A percentile compares a stretch with the other conserved stretches of the same genome.
These are phyloP conservation scores for Vireo altiloquus DNA, from an alignment of 2,113 vertebrate species.

Conservation along the genomic window DNA sequence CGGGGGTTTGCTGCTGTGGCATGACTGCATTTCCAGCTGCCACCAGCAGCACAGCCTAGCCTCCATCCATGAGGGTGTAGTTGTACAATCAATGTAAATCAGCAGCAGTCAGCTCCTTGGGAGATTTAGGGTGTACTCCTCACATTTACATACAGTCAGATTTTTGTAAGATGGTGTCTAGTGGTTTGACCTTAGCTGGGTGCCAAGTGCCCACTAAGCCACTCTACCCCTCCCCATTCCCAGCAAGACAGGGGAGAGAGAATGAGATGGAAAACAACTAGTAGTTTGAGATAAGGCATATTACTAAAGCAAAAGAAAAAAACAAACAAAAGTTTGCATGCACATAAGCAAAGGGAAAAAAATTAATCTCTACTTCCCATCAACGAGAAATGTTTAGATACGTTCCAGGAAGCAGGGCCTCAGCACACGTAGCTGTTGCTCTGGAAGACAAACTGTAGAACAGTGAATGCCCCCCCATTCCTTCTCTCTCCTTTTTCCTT, in stretches of 20 bases:
- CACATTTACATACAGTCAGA: neutral
- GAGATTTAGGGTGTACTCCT: neutral
- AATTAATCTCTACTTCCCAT: neutral
- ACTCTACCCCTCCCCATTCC: neutral
- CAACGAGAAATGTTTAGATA: neutral
- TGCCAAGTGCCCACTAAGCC: neutral
- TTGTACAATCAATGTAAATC: neutral
- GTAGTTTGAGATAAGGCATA: neutral
- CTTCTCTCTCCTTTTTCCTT: neutral
- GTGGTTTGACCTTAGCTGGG: neutral
- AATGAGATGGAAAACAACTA: neutral
- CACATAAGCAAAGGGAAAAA: neutral
- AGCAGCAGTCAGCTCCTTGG: neutral
- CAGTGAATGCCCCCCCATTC: neutral
- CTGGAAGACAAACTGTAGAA: neutral
- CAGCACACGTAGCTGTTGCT: accelerated
- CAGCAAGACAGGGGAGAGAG: neutral
- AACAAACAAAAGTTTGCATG: neutral
- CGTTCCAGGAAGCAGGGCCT: neutral
- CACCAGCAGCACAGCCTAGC: neutral
- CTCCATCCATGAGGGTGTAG: neutral
- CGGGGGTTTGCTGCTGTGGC: neutral
- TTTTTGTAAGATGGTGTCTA: neutral
- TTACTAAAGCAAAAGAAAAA: neutral
- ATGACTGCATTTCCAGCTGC: neutral